Base-by-base conservation (phyloP, 2,797 vertebrate species). In the Acomys russatus region DNA sequence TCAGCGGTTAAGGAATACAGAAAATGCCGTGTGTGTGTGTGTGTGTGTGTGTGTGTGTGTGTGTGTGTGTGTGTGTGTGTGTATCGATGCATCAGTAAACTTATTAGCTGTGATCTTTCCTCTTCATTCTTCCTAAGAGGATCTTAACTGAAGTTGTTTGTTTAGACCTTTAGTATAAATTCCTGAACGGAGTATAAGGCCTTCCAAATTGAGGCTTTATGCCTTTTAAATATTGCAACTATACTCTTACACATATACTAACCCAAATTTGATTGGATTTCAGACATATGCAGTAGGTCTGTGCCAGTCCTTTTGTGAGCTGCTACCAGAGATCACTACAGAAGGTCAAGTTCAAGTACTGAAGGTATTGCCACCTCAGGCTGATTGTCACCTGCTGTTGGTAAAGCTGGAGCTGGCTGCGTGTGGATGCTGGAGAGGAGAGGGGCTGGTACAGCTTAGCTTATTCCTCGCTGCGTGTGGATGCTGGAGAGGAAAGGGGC, bases 291-390 rank as follows among this genome's bases (percentile, higher is more conserved):
- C 99, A 74, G 96, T 98, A 94, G 99, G 98, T 56, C 98, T 99
- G 33, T 99, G 99, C 97, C 98, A 92, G 89, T 99, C 99, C 10
- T 99, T 99, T 98, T 99, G 99, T 97, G 98, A 99, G 76, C 98
- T 99, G 68, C 98, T 99, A 91, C 99, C 99, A 96, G 99, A 99
- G 98, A 99, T 99, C 98, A 99, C 99, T 70, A 99, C 99, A 95
- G 99, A 99, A 96, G 99, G 99, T 96, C 99, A 99, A 98, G 99
- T 99, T 98, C 99, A 99, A 97, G 99, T 99, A 82, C 99, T 99
- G 64, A 99, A 99, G 99, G 99, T 99, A 98, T n/a, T 94, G 86
- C 79, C 33, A 85, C 73, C 11, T 78, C 33, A 12, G 91, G 68
- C 82, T 97, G 25, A 80, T 70, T 80, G 66, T 66, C 49, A 1